Conservation (phyloP, 2,113 vertebrate genomes). For the Tangachromis dhanisi region DNA sequence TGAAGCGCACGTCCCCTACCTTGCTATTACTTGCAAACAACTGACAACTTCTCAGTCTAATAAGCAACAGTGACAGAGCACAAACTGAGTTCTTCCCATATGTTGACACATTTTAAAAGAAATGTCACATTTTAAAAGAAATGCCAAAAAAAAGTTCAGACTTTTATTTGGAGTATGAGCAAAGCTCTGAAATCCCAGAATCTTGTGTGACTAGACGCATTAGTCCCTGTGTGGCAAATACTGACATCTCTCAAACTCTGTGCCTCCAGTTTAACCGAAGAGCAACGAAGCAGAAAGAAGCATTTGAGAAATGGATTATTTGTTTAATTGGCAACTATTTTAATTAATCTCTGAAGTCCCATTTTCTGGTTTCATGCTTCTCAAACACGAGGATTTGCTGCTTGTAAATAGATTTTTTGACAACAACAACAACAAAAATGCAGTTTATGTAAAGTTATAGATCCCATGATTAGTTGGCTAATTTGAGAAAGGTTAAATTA, state of each 20-base stretch:
- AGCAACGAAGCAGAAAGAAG: background rate
- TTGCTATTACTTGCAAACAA: background rate
- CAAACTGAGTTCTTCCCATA: background rate
- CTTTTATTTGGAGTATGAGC: background rate
- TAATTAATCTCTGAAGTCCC: background rate
- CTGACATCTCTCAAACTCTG: background rate
- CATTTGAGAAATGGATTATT: background rate
- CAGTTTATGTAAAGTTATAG: background rate
- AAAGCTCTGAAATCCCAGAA: background rate
- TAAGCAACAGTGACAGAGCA: background rate
- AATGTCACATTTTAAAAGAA: background rate
- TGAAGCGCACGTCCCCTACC: background rate
- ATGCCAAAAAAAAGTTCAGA: background rate
- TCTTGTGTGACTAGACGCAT: background rate
- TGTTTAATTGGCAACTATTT: background rate
- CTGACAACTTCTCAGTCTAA: background rate
- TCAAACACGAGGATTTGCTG: background rate
- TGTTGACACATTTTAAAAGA: background rate
- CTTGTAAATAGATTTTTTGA: background rate
- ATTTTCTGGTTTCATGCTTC: background rate
- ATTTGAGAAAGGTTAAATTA: background rate
- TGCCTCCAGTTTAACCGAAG: background rate
- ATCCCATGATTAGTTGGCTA: background rate
- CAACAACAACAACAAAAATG: accelerated
- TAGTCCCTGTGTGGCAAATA: background rate